phyloP scores from a whole-genome alignment of 2,797 vertebrate species.

The Xenentodon cancila region DNA sequence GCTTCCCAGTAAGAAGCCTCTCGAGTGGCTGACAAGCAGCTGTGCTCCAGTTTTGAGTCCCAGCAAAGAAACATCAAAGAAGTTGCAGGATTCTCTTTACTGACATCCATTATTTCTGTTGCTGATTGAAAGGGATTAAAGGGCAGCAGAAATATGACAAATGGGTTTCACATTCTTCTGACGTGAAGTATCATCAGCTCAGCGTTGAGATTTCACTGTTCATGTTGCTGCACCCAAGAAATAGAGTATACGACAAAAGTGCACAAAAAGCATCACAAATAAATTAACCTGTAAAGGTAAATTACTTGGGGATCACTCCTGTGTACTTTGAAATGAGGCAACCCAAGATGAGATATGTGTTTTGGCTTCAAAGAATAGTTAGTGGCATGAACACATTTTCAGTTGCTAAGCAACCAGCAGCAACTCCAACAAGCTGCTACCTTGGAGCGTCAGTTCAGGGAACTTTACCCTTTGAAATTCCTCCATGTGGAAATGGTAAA shows the following conservation, averaged over 20 bases:
- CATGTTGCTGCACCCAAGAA: too few species aligned
- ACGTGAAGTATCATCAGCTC: neutral
- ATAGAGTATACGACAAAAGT: too few species aligned
- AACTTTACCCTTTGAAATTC: neutral
- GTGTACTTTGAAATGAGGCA: too few species aligned
- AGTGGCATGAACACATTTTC: neutral
- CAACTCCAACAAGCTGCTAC: neutral
- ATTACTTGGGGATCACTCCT: too few species aligned
- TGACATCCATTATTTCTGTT: conserved; percentile 20
- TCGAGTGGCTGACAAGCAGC: conserved; percentile 10
- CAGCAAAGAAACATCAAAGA: conserved; percentile 14
- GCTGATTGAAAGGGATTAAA: too few species aligned
- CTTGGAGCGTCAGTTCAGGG: neutral
- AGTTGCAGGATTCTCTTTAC: conserved; percentile 8
- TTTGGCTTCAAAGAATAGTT: neutral
- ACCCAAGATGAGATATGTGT: too few species aligned
- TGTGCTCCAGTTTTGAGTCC: conserved; percentile 7
- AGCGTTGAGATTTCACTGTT: too few species aligned
- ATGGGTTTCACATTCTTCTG: neutral
- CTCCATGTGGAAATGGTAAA: neutral
- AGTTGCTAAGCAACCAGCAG: neutral
- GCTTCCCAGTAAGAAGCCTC: conserved; percentile 16
- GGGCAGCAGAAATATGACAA: neutral
- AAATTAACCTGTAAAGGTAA: too few species aligned
- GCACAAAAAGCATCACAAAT: too few species aligned